These are phyloP conservation scores for Distichodus sexfasciatus DNA, from an alignment of 2,797 vertebrate genomes.

Conservation along the genomic window DNA sequence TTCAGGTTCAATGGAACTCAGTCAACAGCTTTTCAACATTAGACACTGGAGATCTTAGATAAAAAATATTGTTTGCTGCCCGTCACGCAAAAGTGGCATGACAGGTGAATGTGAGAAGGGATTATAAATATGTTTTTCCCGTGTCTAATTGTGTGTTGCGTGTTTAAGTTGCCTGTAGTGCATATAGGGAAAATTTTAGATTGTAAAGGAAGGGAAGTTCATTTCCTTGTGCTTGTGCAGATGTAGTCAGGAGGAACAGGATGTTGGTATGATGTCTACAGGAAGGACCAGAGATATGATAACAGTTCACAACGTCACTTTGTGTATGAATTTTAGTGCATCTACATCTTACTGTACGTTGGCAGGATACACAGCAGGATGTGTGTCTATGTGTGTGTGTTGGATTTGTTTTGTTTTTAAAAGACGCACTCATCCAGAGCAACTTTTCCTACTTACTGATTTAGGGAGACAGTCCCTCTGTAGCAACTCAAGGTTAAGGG, in stretches of 20 bases:
- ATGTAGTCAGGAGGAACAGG: slow-evolving; percentile 67
- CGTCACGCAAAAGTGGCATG: background rate
- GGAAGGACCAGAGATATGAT: slow-evolving; percentile 39
- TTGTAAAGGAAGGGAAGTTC: slow-evolving; percentile 69
- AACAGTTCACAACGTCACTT: slow-evolving; percentile 26
- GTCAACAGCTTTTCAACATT: too few relatives aligned
- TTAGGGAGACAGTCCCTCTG: too few relatives aligned
- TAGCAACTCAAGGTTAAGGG: too few relatives aligned
- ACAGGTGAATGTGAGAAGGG: slow-evolving; percentile 25
- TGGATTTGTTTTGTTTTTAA: too few relatives aligned
- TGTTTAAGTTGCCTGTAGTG: slow-evolving; percentile 35
- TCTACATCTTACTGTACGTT: slow-evolving; percentile 8
- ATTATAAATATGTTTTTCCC: background rate
- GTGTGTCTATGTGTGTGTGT: slow-evolving; percentile 35
- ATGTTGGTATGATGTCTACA: slow-evolving; percentile 61
- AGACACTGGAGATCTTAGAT: too few relatives aligned
- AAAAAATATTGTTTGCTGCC: too few relatives aligned
- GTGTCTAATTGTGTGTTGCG: background rate
- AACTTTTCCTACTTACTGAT: too few relatives aligned
- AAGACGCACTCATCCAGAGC: too few relatives aligned
- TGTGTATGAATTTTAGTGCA: slow-evolving; percentile 3
- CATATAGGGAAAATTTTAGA: slow-evolving; percentile 29
- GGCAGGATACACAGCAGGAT: slow-evolving; percentile 45
- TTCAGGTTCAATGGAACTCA: too few relatives aligned
- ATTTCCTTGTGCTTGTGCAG: slow-evolving; percentile 61